Evolutionary conservation across 2,888 invertebrate species (phyloP), one percentile per base, ranked within the genome.

Genomic region (Cryptocephalus primarius): DNA sequence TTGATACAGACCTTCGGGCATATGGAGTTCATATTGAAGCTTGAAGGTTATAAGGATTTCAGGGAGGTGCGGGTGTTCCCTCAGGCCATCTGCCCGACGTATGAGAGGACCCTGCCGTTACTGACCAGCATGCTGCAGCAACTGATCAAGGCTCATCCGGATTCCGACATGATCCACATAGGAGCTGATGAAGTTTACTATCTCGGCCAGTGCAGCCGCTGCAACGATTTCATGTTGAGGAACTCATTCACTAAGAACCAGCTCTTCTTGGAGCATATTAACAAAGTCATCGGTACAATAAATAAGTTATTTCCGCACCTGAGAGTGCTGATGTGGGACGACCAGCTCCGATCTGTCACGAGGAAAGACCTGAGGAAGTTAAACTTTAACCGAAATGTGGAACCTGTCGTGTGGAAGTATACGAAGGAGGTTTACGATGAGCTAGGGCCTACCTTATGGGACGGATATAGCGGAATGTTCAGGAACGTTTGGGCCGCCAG

Each of bases 1-100:
- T 68, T 91, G 43, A 72, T 91, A n/a, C 90, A 88, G 70, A 87
- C 88, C 0, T 89, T 89, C 65, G 90, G 88, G 0, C 90, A 91
- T 63, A 70, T 91, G 70, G 89, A 90, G 66, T 85, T 83, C 70
- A 76, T 82, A 0, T 70, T 91, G 42, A 91, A 91, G 62, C 72
- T 85, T 22, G 67, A 78, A 32, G 72, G 82, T 46, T 87, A 79
- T 60, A 70, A 74, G 46, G 74, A 82, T 46, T 71, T 85, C 43
- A 70, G 89, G 53, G 89, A 90, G 69, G 72, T 77, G 0, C 65
- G 68, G 0, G 63, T 68, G 14, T 79, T 78, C 57, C 75, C 78
- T 0, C 77, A 73, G 70, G 81, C 82, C 0, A 72, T 88, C 11
- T 89, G 89, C 56, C 88, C 88, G 0, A 80, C 80, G 6, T 73